Evolutionary conservation across 2,888 invertebrate genomes (phyloP), one percentile per base, ranked within the genome.

Genomic region (Spilarctia lutea): DNA sequence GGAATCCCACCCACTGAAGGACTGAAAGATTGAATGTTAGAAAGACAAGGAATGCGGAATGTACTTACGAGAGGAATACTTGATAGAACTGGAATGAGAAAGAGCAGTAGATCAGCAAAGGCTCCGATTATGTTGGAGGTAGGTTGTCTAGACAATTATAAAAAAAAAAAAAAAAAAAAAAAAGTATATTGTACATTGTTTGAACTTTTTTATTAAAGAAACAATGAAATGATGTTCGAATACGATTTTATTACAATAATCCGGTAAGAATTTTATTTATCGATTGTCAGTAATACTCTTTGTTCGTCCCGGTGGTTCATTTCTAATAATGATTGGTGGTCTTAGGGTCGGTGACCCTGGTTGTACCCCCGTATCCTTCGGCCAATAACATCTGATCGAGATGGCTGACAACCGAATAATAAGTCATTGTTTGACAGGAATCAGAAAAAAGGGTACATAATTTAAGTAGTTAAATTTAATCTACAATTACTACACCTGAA

Each of bases 331-430:
- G 35, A 77, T 73, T 72, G 75, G 74, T 81, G 79, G 78, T 82
- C 75, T 76, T 71, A 65, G 84, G 86, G 91, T 91, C 91, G 89
- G 84, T 90, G 91, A 91, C 89, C 89, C 79, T 78, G 71, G 74
- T 86, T 81, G 20, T 83, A 84, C 86, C 87, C 84, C 85, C 79
- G 79, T 82, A 86, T 89, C 89, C 88, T 90, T 85, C 81, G 75
- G 27, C 75, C 76, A 79, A 79, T 83, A 76, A 76, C 75, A 72
- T 79, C 72, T 75, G 71, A 79, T 75, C 67, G 80, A 82, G 82
- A 83, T 78, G 82, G 83, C 83, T 79, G 72, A 81, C 82, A 82
- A 76, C n/a, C 65, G 73, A 48, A 35, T 65, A 68, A 66, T 65
- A n/a, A 73, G 69, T 71, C 35, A 72, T 73, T 68, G 60, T 65